phyloP scores from a whole-genome alignment of 2,113 vertebrate genomes.

The Calidris pugnax region DNA sequence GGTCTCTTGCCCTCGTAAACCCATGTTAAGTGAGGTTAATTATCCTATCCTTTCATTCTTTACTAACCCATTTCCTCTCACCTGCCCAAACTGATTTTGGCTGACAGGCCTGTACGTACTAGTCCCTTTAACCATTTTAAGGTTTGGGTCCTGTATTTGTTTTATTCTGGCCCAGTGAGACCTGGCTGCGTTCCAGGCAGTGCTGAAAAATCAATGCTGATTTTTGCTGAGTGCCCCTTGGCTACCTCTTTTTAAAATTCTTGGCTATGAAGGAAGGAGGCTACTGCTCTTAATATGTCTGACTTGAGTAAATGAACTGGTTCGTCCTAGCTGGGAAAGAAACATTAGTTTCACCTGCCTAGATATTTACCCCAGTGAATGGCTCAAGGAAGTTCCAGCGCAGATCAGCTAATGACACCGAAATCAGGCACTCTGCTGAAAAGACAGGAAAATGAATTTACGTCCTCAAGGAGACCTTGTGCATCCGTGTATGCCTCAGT shows the following conservation, averaged over 20 bases:
- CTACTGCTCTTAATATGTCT: not conserved
- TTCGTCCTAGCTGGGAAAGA: not conserved
- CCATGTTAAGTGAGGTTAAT: slow-evolving; percentile 27
- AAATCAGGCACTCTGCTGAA: slow-evolving; percentile 14
- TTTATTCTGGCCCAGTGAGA: not conserved
- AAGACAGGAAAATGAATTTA: slow-evolving; percentile 39
- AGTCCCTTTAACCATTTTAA: not conserved
- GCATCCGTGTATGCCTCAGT: not conserved
- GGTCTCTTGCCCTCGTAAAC: not conserved
- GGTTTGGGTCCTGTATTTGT: not conserved
- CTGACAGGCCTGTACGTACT: not conserved
- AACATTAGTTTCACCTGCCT: slow-evolving; percentile 20
- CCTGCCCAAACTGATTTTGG: not conserved
- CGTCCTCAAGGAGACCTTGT: slow-evolving; percentile 1
- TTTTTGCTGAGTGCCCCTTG: slow-evolving; percentile 20
- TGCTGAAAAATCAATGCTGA: slow-evolving; percentile 43
- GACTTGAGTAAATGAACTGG: slow-evolving; percentile 34
- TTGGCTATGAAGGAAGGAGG: not conserved
- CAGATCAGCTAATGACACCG: slow-evolving; percentile 4
- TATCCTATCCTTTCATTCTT: not conserved
- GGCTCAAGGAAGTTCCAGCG: not conserved
- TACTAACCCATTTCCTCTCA: not conserved
- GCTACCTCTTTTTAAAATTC: slow-evolving; percentile 22
- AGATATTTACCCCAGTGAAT: not conserved
- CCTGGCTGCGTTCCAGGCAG: not conserved